Conservation (phyloP, 2,113 vertebrate genomes). For the Ascaphus truei region DNA sequence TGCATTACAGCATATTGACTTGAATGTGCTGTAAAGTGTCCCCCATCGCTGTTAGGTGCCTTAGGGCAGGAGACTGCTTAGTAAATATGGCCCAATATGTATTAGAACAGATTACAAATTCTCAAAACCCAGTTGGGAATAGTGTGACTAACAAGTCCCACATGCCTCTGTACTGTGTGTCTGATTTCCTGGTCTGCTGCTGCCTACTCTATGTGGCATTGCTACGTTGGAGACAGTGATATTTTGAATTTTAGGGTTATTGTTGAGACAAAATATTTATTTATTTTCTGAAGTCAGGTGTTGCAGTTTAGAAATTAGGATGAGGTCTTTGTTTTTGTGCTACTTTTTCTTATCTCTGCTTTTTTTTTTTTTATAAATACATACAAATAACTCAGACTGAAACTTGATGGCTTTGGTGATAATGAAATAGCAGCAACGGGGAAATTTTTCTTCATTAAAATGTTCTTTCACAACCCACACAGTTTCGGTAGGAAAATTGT, state of each 20-base stretch:
- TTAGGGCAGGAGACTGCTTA: too few relatives aligned
- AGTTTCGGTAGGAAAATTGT: slow-evolving; percentile 92
- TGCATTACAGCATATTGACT: too few relatives aligned
- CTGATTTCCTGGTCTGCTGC: not conserved
- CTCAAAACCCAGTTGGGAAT: not conserved
- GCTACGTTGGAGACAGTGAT: not conserved
- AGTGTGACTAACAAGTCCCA: not conserved
- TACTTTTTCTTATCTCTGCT: slow-evolving; percentile 86
- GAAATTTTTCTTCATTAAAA: slow-evolving; percentile 94
- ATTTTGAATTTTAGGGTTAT: not conserved
- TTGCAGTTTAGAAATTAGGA: slow-evolving; percentile 57
- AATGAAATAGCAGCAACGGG: slow-evolving; percentile 89
- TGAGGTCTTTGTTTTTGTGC: slow-evolving; percentile 61
- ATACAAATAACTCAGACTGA: slow-evolving; percentile 96
- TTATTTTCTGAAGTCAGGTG: slow-evolving; percentile 42
- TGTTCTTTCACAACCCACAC: slow-evolving; percentile 97
- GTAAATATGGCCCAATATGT: too few relatives aligned
- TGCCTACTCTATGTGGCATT: not conserved
- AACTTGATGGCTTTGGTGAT: slow-evolving; percentile 97
- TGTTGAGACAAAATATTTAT: not conserved
- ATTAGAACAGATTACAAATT: not conserved
- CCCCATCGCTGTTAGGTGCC: too few relatives aligned
- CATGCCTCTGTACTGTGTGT: not conserved
- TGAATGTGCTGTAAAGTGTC: too few relatives aligned
- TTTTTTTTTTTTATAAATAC: slow-evolving; percentile 98